Base-by-base conservation (phyloP, 2,888 invertebrate genomes). In the Caenorhabditis parvicauda region DNA sequence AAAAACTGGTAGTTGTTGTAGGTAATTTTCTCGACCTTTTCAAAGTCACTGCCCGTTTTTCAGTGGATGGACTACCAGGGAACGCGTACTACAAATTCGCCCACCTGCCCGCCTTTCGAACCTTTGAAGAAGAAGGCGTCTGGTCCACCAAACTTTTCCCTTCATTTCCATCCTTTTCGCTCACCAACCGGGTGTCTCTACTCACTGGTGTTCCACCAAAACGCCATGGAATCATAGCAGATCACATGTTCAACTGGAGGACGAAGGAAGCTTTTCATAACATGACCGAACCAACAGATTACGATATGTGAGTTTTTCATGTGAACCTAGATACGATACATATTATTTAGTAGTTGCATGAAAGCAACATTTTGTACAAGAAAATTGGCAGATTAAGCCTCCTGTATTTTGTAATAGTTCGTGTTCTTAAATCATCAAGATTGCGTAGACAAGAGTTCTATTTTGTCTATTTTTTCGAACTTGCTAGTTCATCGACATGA, bases 111-210 rank as follows among this genome's bases (percentile, higher is more conserved):
- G 69, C 60, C 0, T 67, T 72, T 32, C 56, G 67, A 7, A 64
- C 64, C 0, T 67, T 73, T 19, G 69, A 70, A 37, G 59, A 66
- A 21, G 69, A 68, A 43, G 73, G 73, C 2, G 67, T 69, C 1
- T 66, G 65, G 70, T 63, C 64, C 1, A 63, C 67, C 2, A 63
- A 66, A 27, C 43, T 72, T 7, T 59, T 61, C 9, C 70, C 73
- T 3, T 67, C 66, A 17, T 73, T 67, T 50, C 73, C 73, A 3
- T 64, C 69, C 7, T 61, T 63, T 22, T 59, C 69, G 3, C 45
- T 73, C 6, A 61, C 73, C 2, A 73, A 70, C 54, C 53, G 70
- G 22, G 67, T 70, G 25, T 65, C 67, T 7, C 48, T 73, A 21
- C 6, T 70, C 25, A 70, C 73, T 12, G 73, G 69, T 69, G 48